Base-by-base conservation (phyloP, 2,113 vertebrate species). In the Hylia prasina region DNA sequence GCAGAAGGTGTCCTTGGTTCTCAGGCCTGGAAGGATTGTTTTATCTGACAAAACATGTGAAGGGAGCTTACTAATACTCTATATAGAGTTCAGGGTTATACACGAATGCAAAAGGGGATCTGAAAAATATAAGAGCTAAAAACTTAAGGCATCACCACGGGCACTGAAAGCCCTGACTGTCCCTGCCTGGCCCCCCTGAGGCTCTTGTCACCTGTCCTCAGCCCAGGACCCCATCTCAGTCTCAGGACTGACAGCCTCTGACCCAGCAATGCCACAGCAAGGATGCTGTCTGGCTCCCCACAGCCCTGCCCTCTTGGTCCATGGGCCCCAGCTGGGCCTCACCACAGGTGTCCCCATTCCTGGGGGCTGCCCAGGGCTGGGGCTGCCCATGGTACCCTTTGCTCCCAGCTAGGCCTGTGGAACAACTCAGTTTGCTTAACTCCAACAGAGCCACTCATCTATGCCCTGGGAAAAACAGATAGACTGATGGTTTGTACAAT, bases 101-200 rank as follows among this genome's bases (percentile, higher is more conserved):
- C 8, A 13, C 14, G 51, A 64, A n/a, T 42, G 18, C 23, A 64
- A 28, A 27, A 51, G 8, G 28, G 23, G 23, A 40, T 63, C 23
- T 51, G 47, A 78, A 51, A 63, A 64, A n/a, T 28, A 64, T 28
- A 42, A 78, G 51, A 42, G 11, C 30, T 51, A 13, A 42, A 42
- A n/a, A n/a, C 8, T 28, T 42, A n/a, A n/a, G 75, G 58, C 58
- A 51, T 42, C 23, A 51, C 30, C 12, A 28, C 13, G 24, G 23
- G 37, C 14, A 18, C 31, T 1, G 3, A 40, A 27, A 39, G 33
- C 9, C 13, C 15, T 61, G 25, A 28, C 18, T 57, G 11, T 31
- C 15, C 22, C 33, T 50, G 17, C 9, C 14, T 30, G 40, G 8
- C 3, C 2, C 9, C 5, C 0, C 9, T 21, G 21, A 19, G n/a